Conservation (phyloP, 2,113 vertebrate genomes). For the Hippopotamus amphibius region DNA sequence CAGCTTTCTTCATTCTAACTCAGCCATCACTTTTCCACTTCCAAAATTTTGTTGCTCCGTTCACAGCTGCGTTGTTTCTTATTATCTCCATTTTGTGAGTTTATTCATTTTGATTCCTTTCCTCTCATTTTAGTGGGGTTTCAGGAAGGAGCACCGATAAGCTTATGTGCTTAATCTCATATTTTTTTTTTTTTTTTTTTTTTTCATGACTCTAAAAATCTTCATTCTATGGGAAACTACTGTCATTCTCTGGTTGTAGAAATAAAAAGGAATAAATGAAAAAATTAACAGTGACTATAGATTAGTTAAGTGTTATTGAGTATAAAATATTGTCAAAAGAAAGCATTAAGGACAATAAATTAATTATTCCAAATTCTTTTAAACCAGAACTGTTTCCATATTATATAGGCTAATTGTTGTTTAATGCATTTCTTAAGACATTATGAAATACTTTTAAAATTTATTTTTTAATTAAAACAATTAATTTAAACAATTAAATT, state of each 20-base stretch:
- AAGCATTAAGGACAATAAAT: neutral
- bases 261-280: conserved; percentile 17
- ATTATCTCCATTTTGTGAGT: neutral
- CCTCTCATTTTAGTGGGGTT: neutral
- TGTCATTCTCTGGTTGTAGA: neutral
- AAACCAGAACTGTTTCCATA: neutral
- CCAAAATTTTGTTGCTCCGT: neutral
- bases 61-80: neutral
- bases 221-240: neutral
- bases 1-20: neutral
- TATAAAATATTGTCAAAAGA: conserved; percentile 17
- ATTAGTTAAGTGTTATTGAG: neutral
- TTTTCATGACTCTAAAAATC: neutral
- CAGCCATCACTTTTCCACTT: neutral
- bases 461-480: neutral
- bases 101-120: conserved; percentile 10
- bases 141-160: neutral
- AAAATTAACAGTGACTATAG: neutral
- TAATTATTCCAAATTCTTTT: neutral
- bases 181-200: neutral
- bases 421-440: neutral
- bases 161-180: neutral
- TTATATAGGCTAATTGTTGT: conserved; percentile 11
- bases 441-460: neutral
- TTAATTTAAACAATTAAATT: neutral